A percentile compares a stretch with the other conserved stretches of the same genome.
phyloP scores from a whole-genome alignment of 1,140 invertebrate species.

The Aleiodes sp. region DNA sequence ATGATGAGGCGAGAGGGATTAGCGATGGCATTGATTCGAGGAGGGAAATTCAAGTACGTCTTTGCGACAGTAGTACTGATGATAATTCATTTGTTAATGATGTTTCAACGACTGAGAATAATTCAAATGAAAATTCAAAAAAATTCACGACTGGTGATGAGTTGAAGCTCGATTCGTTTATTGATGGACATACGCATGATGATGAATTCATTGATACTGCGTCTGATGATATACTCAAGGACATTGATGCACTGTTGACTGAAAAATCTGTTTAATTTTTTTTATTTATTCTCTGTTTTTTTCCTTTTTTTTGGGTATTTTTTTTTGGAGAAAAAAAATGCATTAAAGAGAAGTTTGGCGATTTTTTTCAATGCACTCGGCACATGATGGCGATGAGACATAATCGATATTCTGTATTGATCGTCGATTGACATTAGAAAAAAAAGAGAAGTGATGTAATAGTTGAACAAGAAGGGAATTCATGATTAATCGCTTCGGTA shows the following conservation, averaged over 20 bases:
- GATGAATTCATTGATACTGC: slow-evolving; percentile 47
- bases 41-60: slow-evolving; percentile 47
- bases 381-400: no score
- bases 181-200: slow-evolving; percentile 37
- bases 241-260: slow-evolving; percentile 59
- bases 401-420: no score
- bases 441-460: no score
- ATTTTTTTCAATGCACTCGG: no score
- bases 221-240: slow-evolving; percentile 60
- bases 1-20: slow-evolving; percentile 16
- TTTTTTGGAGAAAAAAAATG: no score
- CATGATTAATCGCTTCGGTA: no score
- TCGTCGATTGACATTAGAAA: no score
- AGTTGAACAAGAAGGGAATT: no score
- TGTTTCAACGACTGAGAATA: neutral
- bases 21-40: neutral
- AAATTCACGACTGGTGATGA: slow-evolving; percentile 18
- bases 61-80: slow-evolving; percentile 57
- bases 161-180: slow-evolving; percentile 29
- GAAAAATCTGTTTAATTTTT: slow-evolving; percentile 38
- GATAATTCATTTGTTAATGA: slow-evolving; percentile 19
- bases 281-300: no score
- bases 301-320: no score
- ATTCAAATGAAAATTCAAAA: neutral
- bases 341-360: no score